Base-by-base conservation (phyloP, 2,113 vertebrate genomes). In the Apodemus sylvaticus region DNA sequence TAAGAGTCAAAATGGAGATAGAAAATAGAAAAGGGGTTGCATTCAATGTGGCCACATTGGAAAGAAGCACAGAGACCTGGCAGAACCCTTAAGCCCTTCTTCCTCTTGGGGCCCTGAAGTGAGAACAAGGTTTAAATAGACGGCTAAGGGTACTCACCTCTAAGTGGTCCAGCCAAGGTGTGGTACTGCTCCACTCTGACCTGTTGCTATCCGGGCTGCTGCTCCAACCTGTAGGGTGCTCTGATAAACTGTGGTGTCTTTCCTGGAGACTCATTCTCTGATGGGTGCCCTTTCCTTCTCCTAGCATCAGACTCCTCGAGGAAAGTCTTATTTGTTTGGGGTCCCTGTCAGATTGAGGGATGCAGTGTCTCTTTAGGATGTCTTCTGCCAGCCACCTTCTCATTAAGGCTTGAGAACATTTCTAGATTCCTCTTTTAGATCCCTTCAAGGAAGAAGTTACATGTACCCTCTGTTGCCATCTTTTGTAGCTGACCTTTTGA, bases 401-500 rank as follows among this genome's bases (percentile, higher is more conserved):
- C 78, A n/a, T 71, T 48, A 42, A 62, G 24, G n/a, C 39, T 7
- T 22, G 42, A 76, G 66, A 83, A 85, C 36, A 85, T 87, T 92
- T 86, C 90, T 93, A 82, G 87, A 93, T 81, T 77, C 85, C 29
- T 55, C 68, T 81, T 93, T 93, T 60, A 82, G 14, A 31, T 86
- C 60, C 92, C 82, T 89, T 92, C 39, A 53, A 76, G 64, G 90
- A 8, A 90, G 60, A 95, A 68, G 36, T 93, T 85, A 93, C 95
- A 76, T 95, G 68, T 64, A 87, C 76, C 36, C 10, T 55, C 34
- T 29, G 70, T 96, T 96, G 91, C 86, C 89, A 60, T 88, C 39
- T n/a, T n/a, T n/a, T n/a, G 87, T 71, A 95, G n/a, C 70, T 86
- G 64, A 71, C 53, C 42, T 93, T 97, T 91, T 91, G 78, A 87